Base-by-base conservation (phyloP, 2,888 invertebrate species). In the Melanchra persicariae region DNA sequence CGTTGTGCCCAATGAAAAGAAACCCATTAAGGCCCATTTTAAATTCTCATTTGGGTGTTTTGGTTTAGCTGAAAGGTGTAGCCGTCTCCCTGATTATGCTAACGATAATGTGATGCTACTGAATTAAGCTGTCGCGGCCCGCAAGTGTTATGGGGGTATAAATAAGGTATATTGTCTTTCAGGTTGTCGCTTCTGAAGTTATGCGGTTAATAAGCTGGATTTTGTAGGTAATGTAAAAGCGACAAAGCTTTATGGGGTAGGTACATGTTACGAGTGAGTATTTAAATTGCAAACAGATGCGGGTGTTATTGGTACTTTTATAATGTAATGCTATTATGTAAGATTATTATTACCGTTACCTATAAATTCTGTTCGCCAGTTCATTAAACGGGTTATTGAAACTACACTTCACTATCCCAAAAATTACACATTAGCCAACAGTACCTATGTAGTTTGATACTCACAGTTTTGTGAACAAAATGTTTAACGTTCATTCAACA, bases 51-150 rank as follows among this genome's bases (percentile, higher is more conserved):
- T 87, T 70, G 66, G 79, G 74, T 86, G 87, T 89, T 88, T 90
- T 85, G 74, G 74, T 82, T 67, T 80, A 73, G 73, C 82, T 74
- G 12, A 76, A 81, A 77, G 81, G 81, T 83, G 85, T 89, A 90
- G 87, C 87, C 88, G 89, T 76, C 83, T 75, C 85, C 43, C 87
- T 90, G 88, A 91, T 91, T 91, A 91, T 91, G 90, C 90, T 91
- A 91, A 91, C 91, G 91, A 91, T 91, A 90, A 91, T 91, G 89
- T 54, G 73, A 81, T 81, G 73, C 73, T 67, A 47, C 70, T 70
- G 77, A 87, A 82, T 74, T 74, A 82, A 82, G 74, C 54, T 77
- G 82, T 81, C 73, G 77, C 52, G 51, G 65, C 57, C 74, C 59
- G 47, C 81, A 55, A 78, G 79, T 82, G 64, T 67, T 81, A 66